A percentile compares a stretch with the other conserved stretches of the same genome.
Conservation (phyloP, 2,113 vertebrate species). For the Python bivittatus region DNA sequence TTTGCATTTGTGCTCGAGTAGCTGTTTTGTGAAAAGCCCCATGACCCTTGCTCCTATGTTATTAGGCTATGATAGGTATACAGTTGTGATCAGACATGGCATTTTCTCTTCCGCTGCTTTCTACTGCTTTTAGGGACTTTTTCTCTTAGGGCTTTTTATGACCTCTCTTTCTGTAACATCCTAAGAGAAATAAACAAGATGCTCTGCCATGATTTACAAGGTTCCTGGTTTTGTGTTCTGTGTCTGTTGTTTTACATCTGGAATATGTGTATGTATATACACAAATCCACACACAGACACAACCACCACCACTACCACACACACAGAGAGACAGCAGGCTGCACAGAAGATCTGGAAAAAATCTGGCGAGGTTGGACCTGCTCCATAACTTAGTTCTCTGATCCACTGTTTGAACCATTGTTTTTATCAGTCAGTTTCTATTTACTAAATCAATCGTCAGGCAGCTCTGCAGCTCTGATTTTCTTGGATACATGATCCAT, state of each 20-base stretch:
- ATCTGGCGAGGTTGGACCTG: conserved; percentile 13
- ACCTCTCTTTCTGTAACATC: conserved; percentile 28
- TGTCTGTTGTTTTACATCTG: background rate
- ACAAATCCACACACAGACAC: background rate
- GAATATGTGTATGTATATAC: background rate
- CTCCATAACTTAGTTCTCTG: conserved; percentile 23
- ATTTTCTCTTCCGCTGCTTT: conserved; percentile 8
- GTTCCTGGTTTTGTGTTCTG: conserved; percentile 15
- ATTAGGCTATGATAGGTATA: conserved; percentile 18
- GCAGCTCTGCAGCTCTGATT: conserved; percentile 7
- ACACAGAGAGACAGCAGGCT: background rate
- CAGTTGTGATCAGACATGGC: conserved; percentile 18
- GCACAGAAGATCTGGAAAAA: background rate
- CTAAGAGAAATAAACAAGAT: conserved; percentile 32
- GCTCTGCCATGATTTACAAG: conserved; percentile 16
- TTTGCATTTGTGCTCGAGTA: background rate
- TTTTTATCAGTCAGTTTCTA: conserved; percentile 44
- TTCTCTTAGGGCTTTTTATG: conserved; percentile 14
- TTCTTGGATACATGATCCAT: conserved; percentile 30
- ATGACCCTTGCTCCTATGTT: background rate
- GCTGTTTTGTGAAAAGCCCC: background rate
- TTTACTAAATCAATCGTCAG: conserved; percentile 30
- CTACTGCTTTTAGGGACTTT: background rate
- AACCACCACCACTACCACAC: background rate
- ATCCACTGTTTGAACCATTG: conserved; percentile 42